Percentiles rank a stretch among this genome's conserved stretches.
Conservation (phyloP, 2,797 vertebrate genomes). For the Epinephelus awoara region DNA sequence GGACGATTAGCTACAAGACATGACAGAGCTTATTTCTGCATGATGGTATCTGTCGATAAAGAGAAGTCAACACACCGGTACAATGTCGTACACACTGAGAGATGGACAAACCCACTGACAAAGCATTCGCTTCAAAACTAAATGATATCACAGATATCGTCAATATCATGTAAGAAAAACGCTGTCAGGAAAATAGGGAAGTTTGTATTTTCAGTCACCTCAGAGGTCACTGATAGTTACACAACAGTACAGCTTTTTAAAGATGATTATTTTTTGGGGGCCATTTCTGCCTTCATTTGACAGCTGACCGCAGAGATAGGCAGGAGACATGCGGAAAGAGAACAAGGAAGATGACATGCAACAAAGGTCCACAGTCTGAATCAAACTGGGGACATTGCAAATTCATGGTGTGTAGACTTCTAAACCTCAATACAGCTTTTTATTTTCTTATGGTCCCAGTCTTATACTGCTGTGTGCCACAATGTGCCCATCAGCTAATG, state of each 20-base stretch:
- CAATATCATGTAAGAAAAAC: background rate
- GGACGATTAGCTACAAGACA: conserved; percentile 80
- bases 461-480: background rate
- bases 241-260: background rate
- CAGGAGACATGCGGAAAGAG: background rate
- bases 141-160: background rate
- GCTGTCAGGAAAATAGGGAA: background rate
- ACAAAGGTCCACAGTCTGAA: background rate
- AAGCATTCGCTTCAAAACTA: conserved; percentile 1
- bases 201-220: conserved; percentile 1
- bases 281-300: background rate
- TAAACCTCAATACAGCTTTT: background rate
- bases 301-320: conserved; percentile 6
- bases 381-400: background rate
- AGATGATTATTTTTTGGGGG: background rate
- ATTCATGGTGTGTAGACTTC: too few relatives aligned
- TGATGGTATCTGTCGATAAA: conserved; percentile 77
- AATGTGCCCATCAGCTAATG: background rate
- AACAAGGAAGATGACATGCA: conserved; percentile 9
- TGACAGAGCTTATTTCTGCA: conserved; percentile 74
- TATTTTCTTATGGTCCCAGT: background rate
- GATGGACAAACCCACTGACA: conserved; percentile 27
- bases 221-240: background rate
- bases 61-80: conserved; percentile 63
- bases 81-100: conserved; percentile 60